These are phyloP conservation scores for Heliocidaris tuberculata DNA, from an alignment of 35 echinoderm and acorn worm genomes.

Conservation along the genomic window DNA sequence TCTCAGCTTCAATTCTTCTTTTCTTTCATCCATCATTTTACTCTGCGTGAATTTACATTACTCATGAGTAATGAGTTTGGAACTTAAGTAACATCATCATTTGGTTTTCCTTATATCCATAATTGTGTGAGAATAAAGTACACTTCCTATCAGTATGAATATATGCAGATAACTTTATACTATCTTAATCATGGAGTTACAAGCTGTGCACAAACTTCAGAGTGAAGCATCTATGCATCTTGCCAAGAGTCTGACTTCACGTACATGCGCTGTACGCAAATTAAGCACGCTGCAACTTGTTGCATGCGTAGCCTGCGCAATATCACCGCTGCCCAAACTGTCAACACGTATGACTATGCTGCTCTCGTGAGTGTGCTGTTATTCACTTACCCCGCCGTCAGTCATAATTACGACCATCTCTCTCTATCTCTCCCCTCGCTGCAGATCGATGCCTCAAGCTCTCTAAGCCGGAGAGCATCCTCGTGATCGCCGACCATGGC, in stretches of 20 bases:
- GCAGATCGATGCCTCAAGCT: neutral
- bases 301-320: neutral
- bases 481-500: neutral
- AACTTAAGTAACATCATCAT: too few species aligned
- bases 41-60: neutral
- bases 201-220: neutral
- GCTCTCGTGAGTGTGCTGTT: neutral
- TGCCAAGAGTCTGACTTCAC: neutral
- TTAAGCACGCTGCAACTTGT: neutral
- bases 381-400: neutral
- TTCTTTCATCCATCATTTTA: neutral
- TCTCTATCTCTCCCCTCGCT: neutral
- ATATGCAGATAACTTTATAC: too few species aligned
- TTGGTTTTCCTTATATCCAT: too few species aligned
- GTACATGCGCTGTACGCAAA: neutral
- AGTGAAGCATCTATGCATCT: neutral
- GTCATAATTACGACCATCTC: neutral
- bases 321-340: neutral
- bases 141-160: too few species aligned
- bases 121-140: too few species aligned
- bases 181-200: too few species aligned
- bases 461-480: neutral
- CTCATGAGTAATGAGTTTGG: too few species aligned
- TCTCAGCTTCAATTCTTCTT: neutral
- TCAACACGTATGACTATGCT: slow-evolving; percentile 2